These are phyloP conservation scores for Gymnoscopelus braueri DNA, from an alignment of 2,797 vertebrate species.

Conservation along the genomic window DNA sequence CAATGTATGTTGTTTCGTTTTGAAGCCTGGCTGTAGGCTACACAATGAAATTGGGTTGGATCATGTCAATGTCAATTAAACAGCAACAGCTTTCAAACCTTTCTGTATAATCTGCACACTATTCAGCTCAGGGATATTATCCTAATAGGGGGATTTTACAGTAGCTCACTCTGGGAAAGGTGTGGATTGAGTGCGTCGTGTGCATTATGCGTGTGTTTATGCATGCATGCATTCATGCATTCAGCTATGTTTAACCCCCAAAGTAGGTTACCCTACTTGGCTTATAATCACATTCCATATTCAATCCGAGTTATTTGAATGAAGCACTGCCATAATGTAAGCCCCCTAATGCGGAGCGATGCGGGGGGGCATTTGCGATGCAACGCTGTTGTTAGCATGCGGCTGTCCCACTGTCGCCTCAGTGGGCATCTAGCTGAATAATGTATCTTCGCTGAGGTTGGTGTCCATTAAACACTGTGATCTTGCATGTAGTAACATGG, in stretches of 20 bases:
- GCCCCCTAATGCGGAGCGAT: constrained; percentile 16
- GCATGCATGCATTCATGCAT: too few species aligned
- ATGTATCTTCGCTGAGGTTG: background rate
- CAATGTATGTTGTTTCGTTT: too few species aligned
- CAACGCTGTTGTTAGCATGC: background rate
- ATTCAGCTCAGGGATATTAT: too few species aligned
- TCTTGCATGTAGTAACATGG: background rate
- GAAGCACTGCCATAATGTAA: constrained; percentile 49
- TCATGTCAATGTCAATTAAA: too few species aligned
- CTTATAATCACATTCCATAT: constrained; percentile 64
- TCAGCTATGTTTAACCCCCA: background rate
- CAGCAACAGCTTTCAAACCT: too few species aligned
- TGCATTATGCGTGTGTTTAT: too few species aligned
- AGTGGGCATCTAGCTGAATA: background rate
- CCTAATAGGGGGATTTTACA: too few species aligned
- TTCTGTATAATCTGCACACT: too few species aligned
- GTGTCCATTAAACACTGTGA: background rate
- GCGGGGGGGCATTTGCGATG: background rate
- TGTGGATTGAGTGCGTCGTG: too few species aligned
- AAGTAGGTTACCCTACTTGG: constrained; percentile 64
- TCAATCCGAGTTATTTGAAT: constrained; percentile 59
- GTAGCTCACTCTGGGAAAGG: too few species aligned
- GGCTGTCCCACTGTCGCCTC: background rate
- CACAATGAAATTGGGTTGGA: too few species aligned
- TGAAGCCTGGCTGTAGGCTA: too few species aligned